Evolutionary conservation across 2,888 invertebrate species (phyloP).

Genomic region (Drosophila infuscata): DNA sequence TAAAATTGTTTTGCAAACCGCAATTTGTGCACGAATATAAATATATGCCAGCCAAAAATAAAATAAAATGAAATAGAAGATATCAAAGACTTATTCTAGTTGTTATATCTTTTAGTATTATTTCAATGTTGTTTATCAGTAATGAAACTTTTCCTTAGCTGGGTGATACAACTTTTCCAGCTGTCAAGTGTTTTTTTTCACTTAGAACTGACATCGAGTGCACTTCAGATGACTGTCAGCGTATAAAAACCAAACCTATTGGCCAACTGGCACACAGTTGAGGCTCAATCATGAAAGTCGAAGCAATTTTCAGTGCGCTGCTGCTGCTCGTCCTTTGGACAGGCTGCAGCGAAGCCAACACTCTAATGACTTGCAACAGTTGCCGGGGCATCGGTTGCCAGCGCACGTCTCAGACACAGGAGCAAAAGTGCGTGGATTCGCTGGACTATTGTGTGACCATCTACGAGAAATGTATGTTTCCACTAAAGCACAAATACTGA

Average conservation of each 20-base stretch:
- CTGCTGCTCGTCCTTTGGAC: constrained; percentile 34
- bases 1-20: not conserved
- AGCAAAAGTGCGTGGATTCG: constrained; percentile 71
- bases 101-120: not conserved
- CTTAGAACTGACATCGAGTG: constrained; percentile 38
- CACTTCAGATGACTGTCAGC: constrained; percentile 37
- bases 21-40: not conserved
- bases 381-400: constrained; percentile 82
- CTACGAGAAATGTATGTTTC: constrained; percentile 76
- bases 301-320: constrained; percentile 35
- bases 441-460: constrained; percentile 83
- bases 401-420: constrained; percentile 61
- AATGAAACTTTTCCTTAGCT: constrained; percentile 9
- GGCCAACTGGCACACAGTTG: constrained; percentile 38
- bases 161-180: not conserved
- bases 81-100: not conserved
- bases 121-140: constrained; percentile 15
- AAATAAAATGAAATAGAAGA: not conserved
- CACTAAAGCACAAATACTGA: not conserved
- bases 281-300: constrained; percentile 52
- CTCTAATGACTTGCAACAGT: constrained; percentile 70
- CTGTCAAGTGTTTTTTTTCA: constrained; percentile 33
- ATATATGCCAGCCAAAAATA: not conserved
- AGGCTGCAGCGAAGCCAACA: constrained; percentile 60
- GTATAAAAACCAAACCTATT: constrained; percentile 61